Conservation (phyloP, 2,113 vertebrate genomes). For the Eptesicus fuscus region DNA sequence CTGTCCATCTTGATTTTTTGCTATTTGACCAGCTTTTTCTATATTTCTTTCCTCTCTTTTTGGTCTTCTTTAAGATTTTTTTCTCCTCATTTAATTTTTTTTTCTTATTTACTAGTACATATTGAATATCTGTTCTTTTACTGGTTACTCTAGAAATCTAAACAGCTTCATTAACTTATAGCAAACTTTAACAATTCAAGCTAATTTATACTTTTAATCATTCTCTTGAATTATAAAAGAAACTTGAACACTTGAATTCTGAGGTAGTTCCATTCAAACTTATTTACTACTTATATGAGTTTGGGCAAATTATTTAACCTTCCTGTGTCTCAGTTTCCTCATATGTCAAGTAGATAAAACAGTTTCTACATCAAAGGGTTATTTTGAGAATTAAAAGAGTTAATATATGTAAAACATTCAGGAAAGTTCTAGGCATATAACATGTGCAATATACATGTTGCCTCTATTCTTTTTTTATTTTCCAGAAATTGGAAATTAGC, state of each 20-base stretch:
- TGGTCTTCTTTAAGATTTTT: neutral
- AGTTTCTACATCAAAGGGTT: neutral
- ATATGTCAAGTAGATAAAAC: neutral
- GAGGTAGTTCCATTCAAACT: neutral
- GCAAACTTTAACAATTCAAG: neutral
- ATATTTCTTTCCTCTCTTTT: neutral
- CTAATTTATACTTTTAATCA: neutral
- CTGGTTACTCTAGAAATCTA: neutral
- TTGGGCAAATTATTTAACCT: neutral
- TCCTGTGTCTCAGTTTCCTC: neutral
- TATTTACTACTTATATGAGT: neutral
- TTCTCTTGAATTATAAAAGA: neutral
- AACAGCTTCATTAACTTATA: neutral
- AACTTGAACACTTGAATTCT: neutral
- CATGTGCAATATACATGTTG: neutral
- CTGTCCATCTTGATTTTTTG: neutral
- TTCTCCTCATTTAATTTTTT: neutral
- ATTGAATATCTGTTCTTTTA: neutral
- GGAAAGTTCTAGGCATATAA: neutral
- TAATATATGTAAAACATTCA: neutral
- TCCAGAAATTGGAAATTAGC: neutral
- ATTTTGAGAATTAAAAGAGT: conserved; percentile 1
- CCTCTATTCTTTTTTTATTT: neutral
- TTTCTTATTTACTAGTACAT: neutral
- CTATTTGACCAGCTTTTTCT: neutral